These are phyloP conservation scores for Dichetophora obliterata DNA, from an alignment of 2,888 invertebrate species.

Conservation along the genomic window DNA sequence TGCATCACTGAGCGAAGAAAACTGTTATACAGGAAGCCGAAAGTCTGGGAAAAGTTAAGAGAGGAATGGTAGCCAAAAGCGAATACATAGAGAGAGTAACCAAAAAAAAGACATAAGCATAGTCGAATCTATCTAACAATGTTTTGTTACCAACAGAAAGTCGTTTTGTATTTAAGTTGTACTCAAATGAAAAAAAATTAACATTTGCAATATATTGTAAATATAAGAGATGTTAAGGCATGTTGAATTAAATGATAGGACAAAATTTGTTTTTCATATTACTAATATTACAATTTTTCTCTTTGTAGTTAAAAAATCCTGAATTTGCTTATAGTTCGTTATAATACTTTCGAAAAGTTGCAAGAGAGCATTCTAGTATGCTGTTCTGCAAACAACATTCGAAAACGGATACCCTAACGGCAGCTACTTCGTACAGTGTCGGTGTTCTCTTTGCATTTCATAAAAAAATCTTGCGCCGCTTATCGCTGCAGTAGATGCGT, in stretches of 20 bases:
- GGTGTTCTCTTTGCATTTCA: conserved; percentile 44
- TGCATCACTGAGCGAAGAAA: neutral
- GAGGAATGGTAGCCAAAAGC: neutral
- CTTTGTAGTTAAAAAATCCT: too few relatives aligned
- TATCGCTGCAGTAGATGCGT: conserved; percentile 48
- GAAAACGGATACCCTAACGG: neutral
- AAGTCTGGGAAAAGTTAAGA: neutral
- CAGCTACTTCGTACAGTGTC: neutral
- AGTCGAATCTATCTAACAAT: too few relatives aligned
- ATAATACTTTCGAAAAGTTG: neutral
- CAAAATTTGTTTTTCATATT: too few relatives aligned
- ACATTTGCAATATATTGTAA: too few relatives aligned
- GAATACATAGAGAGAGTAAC: neutral
- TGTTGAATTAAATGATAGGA: too few relatives aligned
- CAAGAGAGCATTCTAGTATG: neutral
- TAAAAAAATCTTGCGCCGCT: conserved; percentile 48
- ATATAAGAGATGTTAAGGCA: too few relatives aligned
- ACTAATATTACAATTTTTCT: too few relatives aligned
- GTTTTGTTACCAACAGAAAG: too few relatives aligned
- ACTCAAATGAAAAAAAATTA: too few relatives aligned
- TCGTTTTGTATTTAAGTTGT: too few relatives aligned
- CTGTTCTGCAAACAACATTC: neutral
- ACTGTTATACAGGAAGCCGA: neutral
- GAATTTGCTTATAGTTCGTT: neutral
- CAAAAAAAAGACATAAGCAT: too few relatives aligned